Conservation (phyloP, 2,113 vertebrate genomes). For the Penelope pileata region DNA sequence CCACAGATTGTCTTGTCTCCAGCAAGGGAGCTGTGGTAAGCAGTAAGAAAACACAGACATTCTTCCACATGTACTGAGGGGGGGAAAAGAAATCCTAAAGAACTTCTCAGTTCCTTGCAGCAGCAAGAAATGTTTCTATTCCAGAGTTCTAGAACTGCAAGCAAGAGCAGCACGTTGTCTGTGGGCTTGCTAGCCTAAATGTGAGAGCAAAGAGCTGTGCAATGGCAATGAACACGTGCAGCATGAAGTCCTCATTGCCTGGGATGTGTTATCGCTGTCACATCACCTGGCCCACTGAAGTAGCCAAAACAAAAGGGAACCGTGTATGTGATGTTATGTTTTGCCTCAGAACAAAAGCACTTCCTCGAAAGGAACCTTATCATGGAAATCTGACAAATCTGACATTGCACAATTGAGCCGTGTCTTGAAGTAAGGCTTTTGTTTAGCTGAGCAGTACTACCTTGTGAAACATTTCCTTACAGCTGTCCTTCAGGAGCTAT, state of each 20-base stretch:
- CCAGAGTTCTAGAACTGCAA: not conserved
- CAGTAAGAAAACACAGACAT: not conserved
- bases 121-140: not conserved
- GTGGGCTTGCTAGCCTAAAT: not conserved
- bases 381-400: not conserved
- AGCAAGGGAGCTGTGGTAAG: no score
- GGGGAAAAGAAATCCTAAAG: not conserved
- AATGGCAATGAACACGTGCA: not conserved
- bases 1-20: not conserved
- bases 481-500: constrained; percentile 42
- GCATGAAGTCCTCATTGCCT: accelerated
- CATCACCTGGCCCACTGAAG: not conserved
- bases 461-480: constrained; percentile 41
- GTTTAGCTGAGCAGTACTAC: constrained; percentile 51
- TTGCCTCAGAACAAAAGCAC: not conserved
- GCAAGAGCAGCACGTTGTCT: not conserved
- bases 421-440: constrained; percentile 45
- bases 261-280: not conserved
- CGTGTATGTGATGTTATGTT: not conserved
- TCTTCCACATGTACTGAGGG: not conserved
- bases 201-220: not conserved
- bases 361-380: not conserved
- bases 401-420: constrained; percentile 6
- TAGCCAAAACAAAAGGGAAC: not conserved
- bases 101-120: not conserved